Conservation (phyloP, 2,113 vertebrate genomes). For the Neomonachus schauinslandi region DNA sequence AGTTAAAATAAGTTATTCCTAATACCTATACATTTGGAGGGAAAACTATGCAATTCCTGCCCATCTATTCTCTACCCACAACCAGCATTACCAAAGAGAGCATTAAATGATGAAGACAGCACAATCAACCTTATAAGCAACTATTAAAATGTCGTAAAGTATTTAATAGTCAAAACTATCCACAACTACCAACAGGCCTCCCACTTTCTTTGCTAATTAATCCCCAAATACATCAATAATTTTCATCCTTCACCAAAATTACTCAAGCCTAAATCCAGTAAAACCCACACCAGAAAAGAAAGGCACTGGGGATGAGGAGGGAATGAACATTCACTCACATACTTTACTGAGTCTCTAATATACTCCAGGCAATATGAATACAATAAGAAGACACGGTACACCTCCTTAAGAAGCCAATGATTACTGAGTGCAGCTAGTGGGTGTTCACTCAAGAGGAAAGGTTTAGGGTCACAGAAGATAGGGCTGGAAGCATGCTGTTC, state of each 20-base stretch:
- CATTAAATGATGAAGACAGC: not conserved
- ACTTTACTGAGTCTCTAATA: not conserved
- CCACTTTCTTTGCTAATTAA: not conserved
- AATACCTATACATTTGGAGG: not conserved
- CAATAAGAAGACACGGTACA: not conserved
- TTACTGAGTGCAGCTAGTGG: not conserved
- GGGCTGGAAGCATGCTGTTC: not conserved
- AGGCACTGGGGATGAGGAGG: no score
- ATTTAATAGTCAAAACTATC: slow-evolving; percentile 5
- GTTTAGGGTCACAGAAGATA: not conserved
- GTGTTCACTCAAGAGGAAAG: not conserved
- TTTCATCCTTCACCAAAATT: slow-evolving; percentile 14
- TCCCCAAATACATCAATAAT: not conserved
- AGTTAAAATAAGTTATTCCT: not conserved
- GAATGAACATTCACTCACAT: not conserved
- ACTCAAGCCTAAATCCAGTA: not conserved
- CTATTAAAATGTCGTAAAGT: not conserved
- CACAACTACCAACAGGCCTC: not conserved
- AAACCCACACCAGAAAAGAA: not conserved
- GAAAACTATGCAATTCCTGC: not conserved
- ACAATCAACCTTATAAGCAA: not conserved
- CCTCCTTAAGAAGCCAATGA: not conserved
- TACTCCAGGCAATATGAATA: not conserved
- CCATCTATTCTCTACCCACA: not conserved
- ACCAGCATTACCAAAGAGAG: not conserved